Conservation (phyloP, 2,797 vertebrate species). For the Furcifer pardalis region DNA sequence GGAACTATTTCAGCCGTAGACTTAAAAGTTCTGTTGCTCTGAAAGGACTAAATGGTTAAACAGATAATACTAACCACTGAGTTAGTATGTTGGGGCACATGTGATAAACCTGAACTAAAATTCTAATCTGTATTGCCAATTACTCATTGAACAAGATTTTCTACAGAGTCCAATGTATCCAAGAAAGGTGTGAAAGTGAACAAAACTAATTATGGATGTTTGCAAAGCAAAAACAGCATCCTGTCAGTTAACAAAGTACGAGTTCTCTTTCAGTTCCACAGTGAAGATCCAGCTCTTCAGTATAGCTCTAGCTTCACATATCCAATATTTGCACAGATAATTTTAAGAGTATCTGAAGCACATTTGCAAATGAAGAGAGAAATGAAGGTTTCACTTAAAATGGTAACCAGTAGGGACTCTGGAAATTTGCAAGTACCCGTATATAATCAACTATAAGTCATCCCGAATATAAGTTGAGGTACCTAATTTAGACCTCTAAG, state of each 20-base stretch:
- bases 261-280: not conserved
- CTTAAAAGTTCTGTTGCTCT: not conserved
- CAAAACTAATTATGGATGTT: not conserved
- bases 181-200: not conserved
- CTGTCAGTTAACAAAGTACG: not conserved
- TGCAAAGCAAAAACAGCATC: not conserved
- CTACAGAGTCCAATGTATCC: not conserved
- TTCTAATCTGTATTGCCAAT: not conserved
- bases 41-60: not conserved
- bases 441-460: too few relatives aligned
- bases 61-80: not conserved
- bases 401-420: not conserved
- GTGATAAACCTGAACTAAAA: not conserved
- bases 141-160: not conserved
- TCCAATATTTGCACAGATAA: not conserved
- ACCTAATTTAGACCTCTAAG: too few relatives aligned
- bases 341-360: not conserved
- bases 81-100: not conserved
- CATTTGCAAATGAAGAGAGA: not conserved
- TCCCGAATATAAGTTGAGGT: too few relatives aligned
- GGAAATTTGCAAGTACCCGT: slow-evolving; percentile 39
- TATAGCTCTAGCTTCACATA: not conserved
- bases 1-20: not conserved
- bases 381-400: slow-evolving; percentile 19
- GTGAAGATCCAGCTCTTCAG: not conserved